Evolutionary conservation across 2,888 invertebrate species (phyloP), one percentile per base, ranked within the genome.

Genomic region (Acleris emargana): DNA sequence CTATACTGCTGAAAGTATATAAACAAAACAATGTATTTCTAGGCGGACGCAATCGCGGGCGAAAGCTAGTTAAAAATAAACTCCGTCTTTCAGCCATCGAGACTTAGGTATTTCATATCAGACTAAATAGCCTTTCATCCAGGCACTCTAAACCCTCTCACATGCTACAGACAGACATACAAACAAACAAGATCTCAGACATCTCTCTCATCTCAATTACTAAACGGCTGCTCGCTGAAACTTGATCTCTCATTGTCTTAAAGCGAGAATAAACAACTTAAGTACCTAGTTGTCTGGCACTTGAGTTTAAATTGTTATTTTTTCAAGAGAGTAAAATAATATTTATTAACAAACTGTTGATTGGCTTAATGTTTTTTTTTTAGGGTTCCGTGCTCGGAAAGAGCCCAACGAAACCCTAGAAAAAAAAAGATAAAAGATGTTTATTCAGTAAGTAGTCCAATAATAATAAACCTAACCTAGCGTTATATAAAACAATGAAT

Each of bases 161-260:
- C 11, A 11, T 32, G 38, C 53, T 38, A n/a, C 54, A 20, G 38
- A 54, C 54, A 54, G 32, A n/a, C 32, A 25, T 6, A 25, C 32
- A 13, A 25, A 45, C 47, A 58, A 45, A 55, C 54, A 16, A 55
- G 42, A 20, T 43, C 5, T 25, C 22, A 5, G 5, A 45, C 32
- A 20, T 9, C 9, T 52, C 9, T 18, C 1, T 42, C 54, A 43
- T 47, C 57, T 47, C 28, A 45, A 47, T 58, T 58, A 58, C 18
- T 47, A 13, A 58, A 25, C 47, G 57, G 22, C 43, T 20, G 16
- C 43, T 55, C 25, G n/a, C 25, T 47, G 57, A 45, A 58, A 58
- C 57, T 47, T 58, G 47, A 58, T 45, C 22, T 13, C n/a, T 13
- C 17, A 55, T 45, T 55, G 22, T 55, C n/a, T 43, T n/a, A 16